Evolutionary conservation across 1,140 invertebrate species (phyloP).

Genomic region (Drosophila obscura): DNA sequence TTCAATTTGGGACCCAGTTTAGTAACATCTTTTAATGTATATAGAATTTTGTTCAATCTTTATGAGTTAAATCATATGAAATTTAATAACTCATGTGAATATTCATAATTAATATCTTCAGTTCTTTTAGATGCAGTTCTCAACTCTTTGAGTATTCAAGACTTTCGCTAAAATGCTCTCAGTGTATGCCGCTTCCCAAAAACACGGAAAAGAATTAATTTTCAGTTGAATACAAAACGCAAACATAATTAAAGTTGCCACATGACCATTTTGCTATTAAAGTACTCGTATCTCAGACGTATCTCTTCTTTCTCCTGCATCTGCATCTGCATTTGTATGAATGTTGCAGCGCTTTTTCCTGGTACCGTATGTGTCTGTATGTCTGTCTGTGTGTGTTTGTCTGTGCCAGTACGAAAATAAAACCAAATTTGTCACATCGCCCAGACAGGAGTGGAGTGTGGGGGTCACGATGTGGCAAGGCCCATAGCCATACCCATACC

Average conservation of each 20-base stretch:
- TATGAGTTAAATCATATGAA: constrained; percentile 1
- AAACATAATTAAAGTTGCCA: constrained; percentile 79
- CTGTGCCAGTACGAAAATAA: constrained; percentile 60
- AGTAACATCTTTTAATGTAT: too few species aligned
- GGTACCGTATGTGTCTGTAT: constrained; percentile 10
- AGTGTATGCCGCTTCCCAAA: constrained; percentile 21
- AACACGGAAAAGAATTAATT: constrained; percentile 67
- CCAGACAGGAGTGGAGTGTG: constrained; percentile 19
- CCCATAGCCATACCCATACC: background rate
- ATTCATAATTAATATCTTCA: too few species aligned
- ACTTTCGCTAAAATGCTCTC: background rate
- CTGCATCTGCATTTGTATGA: constrained; percentile 6
- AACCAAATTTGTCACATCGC: constrained; percentile 72
- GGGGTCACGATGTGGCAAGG: background rate
- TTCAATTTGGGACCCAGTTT: too few species aligned
- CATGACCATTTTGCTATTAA: constrained; percentile 51
- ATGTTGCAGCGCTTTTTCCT: too few species aligned
- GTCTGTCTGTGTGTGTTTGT: constrained; percentile 55
- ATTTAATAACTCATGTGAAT: too few species aligned
- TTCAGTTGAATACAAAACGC: constrained; percentile 61
- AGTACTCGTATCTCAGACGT: constrained; percentile 16
- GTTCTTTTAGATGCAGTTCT: too few species aligned
- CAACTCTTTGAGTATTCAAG: too few species aligned
- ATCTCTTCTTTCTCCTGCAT: background rate
- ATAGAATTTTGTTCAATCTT: background rate